These are phyloP conservation scores for Euplexia lucipara DNA, from an alignment of 2,888 invertebrate species.

Conservation along the genomic window DNA sequence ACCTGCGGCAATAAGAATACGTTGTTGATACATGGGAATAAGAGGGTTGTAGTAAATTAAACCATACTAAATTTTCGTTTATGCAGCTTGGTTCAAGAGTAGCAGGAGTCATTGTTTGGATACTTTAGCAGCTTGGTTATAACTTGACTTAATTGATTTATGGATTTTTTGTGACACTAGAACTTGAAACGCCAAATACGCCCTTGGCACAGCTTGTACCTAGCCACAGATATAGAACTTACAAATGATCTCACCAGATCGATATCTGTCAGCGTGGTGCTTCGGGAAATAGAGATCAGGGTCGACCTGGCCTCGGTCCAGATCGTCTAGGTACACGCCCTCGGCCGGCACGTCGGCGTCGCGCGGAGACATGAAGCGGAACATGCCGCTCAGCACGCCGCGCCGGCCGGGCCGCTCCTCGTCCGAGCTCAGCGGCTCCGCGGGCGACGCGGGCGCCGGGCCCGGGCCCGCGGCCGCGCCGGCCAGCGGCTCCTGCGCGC, in stretches of 20 bases:
- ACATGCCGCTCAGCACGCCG: conserved; percentile 97
- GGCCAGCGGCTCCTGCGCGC: conserved; percentile 68
- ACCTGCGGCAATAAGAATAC: conserved; percentile 11
- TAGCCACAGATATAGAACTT: conserved; percentile 62
- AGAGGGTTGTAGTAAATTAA: no score
- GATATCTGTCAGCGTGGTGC: conserved; percentile 90
- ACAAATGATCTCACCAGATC: conserved; percentile 80
- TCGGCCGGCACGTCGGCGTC: conserved; percentile 91
- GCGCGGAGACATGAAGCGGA: conserved; percentile 95
- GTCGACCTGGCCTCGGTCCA: conserved; percentile 97
- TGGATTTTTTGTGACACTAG: conserved; percentile 4
- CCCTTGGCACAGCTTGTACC: conserved; percentile 36
- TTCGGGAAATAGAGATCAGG: conserved; percentile 98
- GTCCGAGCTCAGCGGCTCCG: conserved; percentile 87
- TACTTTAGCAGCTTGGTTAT: neutral
- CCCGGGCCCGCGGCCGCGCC: conserved; percentile 71
- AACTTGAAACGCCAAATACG: conserved; percentile 35
- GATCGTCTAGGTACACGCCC: conserved; percentile 97
- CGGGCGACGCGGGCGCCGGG: conserved; percentile 79
- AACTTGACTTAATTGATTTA: neutral
- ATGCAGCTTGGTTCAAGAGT: conserved; percentile 34
- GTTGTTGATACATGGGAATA: neutral
- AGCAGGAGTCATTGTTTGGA: conserved; percentile 24
- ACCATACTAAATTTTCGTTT: conserved; percentile 17
- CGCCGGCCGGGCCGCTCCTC: conserved; percentile 86